Percentiles rank a stretch among this genome's conserved stretches.
Evolutionary conservation across 2,113 vertebrate species (phyloP).

Genomic region (Microcebus griseorufus): DNA sequence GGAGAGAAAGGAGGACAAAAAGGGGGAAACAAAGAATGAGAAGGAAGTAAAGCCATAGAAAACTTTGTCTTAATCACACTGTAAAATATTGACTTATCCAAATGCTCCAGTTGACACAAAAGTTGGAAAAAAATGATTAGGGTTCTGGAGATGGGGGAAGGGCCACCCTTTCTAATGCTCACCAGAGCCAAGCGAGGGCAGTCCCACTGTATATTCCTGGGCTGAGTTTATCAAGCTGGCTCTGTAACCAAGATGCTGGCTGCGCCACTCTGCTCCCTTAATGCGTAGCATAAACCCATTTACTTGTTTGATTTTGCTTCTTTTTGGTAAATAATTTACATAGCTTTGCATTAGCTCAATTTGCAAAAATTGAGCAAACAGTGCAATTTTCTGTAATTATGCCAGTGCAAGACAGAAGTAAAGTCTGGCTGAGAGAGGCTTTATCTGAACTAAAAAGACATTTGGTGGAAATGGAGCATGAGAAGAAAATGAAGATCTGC

Average conservation of each 20-base stretch:
- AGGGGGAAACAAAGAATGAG: background rate
- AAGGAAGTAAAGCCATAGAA: background rate
- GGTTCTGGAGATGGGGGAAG: background rate
- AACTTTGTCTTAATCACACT: background rate
- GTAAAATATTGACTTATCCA: background rate
- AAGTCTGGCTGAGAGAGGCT: conserved; percentile 68
- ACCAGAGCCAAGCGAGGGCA: background rate
- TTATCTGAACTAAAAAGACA: conserved; percentile 74
- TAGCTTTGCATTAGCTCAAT: conserved; percentile 74
- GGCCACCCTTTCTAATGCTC: background rate
- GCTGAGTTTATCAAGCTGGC: conserved; percentile 9
- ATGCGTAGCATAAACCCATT: conserved; percentile 51
- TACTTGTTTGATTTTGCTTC: conserved; percentile 75
- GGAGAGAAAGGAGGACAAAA: accelerated
- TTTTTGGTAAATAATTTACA: conserved; percentile 79
- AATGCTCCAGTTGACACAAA: background rate
- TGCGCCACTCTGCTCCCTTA: conserved; percentile 51
- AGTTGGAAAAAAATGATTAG: background rate
- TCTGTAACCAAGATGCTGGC: conserved; percentile 9
- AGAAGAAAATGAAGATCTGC: conserved; percentile 77
- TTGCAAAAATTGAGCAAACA: conserved; percentile 81
- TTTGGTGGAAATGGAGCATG: conserved; percentile 75
- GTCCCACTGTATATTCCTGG: background rate
- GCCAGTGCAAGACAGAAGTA: conserved; percentile 68
- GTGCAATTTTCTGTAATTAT: conserved; percentile 77